Conservation (phyloP, 1,140 invertebrate species). For the Drosophila triauraria region DNA sequence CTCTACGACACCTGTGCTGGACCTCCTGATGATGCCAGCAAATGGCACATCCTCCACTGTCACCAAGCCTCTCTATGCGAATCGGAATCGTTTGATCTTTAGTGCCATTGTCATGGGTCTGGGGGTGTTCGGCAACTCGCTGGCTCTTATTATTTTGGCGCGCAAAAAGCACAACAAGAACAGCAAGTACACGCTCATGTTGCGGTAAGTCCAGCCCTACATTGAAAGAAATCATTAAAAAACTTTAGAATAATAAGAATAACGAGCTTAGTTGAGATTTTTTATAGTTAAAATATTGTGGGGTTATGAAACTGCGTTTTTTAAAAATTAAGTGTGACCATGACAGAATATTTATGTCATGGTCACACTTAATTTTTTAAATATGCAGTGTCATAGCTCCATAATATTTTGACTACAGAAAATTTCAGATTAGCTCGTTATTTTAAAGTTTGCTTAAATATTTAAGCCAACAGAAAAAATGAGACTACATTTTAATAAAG, state of each 20-base stretch:
- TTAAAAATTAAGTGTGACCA: background rate
- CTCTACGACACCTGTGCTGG: constrained; percentile 40
- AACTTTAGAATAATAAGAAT: background rate
- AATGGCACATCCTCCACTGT: constrained; percentile 4
- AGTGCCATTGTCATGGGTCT: constrained; percentile 64
- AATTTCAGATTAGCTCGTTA: too few species aligned
- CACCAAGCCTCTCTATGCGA: constrained; percentile 55
- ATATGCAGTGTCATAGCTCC: too few species aligned
- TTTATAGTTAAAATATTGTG: background rate
- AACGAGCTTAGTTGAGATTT: background rate
- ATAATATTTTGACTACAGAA: too few species aligned
- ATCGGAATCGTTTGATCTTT: constrained; percentile 53
- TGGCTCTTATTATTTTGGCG: constrained; percentile 82
- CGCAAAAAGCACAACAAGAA: constrained; percentile 89
- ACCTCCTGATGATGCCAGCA: constrained; percentile 8
- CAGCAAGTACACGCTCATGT: constrained; percentile 91
- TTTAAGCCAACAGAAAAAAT: background rate
- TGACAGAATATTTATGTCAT: too few species aligned
- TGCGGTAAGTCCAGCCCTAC: constrained; percentile 86
- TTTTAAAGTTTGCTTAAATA: too few species aligned
- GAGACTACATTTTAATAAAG: background rate
- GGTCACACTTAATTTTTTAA: too few species aligned
- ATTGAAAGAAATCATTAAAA: background rate
- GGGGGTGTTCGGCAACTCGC: constrained; percentile 77
- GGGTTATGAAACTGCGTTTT: background rate